Evolutionary conservation across 1,140 invertebrate species (phyloP), one percentile per base, ranked within the genome.

Genomic region (Bombus soroeensis): DNA sequence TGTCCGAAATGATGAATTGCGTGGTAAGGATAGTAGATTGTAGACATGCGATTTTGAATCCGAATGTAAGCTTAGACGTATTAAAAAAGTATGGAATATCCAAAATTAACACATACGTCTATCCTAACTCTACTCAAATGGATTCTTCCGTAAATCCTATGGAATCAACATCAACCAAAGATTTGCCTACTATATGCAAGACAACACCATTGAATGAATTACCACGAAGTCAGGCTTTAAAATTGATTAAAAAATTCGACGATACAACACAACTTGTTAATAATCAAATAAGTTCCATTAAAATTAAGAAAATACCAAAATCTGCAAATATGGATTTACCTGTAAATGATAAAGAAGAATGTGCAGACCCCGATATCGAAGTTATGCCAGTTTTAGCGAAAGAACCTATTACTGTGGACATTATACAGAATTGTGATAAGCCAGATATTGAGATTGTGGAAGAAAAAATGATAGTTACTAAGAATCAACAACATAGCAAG

Each of bases 11-110:
- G 74, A 90, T 76, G 88, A 93, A 84, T 18, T 95, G 94, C 59
- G 91, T 92, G 78, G 94, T 95, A 0, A 73, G 43, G 3, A 37
- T 95, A 13, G 76, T 93, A 0, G 94, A 95, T 43, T 93, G 93
- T 75, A 95, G 93, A 71, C 89, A 91, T 39, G 92, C 87, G 12
- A 85, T 93, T 34, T 47, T 94, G 6, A 86, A 86, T 28, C 82
- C 88, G 13, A 88, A 92, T 34, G 80, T 88, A 6, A 83, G 83
- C 78, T 34, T 75, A 0, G 87, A 81, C n/a, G 6, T 88, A 34
- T 74, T 93, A 9, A 84, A 87, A 15, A 91, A 83, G 25, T 82
- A 81, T 22, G 93, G 93, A 39, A 91, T 94, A 70, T 87, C 92
- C 15, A 75, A 25, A 12, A 86, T 93, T 10, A 92, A 90, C 86